Evolutionary conservation across 1,140 invertebrate species (phyloP).

Genomic region (Bombus superbus): DNA sequence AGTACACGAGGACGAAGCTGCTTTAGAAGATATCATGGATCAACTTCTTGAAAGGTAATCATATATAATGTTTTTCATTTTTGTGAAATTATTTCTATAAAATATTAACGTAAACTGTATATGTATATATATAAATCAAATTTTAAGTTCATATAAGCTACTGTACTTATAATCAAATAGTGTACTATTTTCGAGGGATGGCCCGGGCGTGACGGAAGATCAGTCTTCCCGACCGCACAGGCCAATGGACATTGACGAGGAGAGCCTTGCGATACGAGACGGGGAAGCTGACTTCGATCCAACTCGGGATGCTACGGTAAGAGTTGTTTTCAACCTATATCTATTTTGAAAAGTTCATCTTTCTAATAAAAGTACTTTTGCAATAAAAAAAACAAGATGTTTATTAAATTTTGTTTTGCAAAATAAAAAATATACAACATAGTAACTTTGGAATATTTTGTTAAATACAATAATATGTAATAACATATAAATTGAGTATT

Average conservation of each 20-base stretch:
- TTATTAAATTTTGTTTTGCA: background rate
- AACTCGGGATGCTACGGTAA: slow-evolving; percentile 80
- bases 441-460: background rate
- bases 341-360: background rate
- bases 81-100: background rate
- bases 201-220: slow-evolving; percentile 78
- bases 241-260: slow-evolving; percentile 82
- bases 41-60: slow-evolving; percentile 86
- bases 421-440: background rate
- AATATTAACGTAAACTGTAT: background rate
- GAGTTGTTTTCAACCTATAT: slow-evolving; percentile 36
- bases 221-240: slow-evolving; percentile 78
- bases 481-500: background rate
- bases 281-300: slow-evolving; percentile 79
- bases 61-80: slow-evolving; percentile 46
- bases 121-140: slow-evolving; percentile 21
- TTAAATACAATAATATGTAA: background rate
- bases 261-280: slow-evolving; percentile 78
- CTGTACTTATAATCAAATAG: slow-evolving; percentile 82
- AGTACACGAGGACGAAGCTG: slow-evolving; percentile 82
- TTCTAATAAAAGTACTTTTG: background rate
- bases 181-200: slow-evolving; percentile 81
- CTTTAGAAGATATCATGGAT: slow-evolving; percentile 88
- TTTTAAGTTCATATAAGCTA: slow-evolving; percentile 46
- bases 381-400: background rate